Evolutionary conservation across 2,113 vertebrate species (phyloP).

Genomic region (Paramisgurnus dabryanus): DNA sequence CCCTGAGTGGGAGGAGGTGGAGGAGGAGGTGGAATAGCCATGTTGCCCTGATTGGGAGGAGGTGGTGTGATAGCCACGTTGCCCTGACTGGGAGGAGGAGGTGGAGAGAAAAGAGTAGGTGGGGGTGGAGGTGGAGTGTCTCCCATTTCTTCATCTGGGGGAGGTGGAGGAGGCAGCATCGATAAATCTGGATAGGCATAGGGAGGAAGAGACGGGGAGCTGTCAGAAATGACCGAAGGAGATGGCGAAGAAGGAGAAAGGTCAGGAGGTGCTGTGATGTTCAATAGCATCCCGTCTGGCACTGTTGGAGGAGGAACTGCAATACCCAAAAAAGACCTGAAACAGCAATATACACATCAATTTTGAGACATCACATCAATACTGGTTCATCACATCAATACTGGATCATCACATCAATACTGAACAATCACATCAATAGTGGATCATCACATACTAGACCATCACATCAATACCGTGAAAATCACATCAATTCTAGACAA

Average conservation of each 20-base stretch:
- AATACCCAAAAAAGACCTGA: conserved; percentile 67
- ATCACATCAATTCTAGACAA: no score
- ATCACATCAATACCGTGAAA: no score
- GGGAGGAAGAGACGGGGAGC: conserved; percentile 3
- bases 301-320: conserved; percentile 73
- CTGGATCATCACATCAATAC: no score
- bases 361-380: no score
- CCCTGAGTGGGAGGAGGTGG: neutral
- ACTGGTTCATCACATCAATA: no score
- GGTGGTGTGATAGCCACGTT: neutral
- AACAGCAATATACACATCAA: neutral
- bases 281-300: conserved; percentile 53
- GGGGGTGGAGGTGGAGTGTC: conserved; percentile 36
- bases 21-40: conserved; percentile 10
- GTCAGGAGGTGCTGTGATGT: conserved; percentile 38
- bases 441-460: no score
- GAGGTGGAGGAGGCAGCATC: conserved; percentile 48
- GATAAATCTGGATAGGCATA: conserved; percentile 2
- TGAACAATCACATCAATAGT: no score
- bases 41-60: neutral
- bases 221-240: conserved; percentile 28
- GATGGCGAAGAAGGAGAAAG: conserved; percentile 46
- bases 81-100: neutral
- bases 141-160: conserved; percentile 28
- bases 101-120: conserved; percentile 37